Base-by-base conservation (phyloP, 2,888 invertebrate genomes). In the Papilio demoleus region DNA sequence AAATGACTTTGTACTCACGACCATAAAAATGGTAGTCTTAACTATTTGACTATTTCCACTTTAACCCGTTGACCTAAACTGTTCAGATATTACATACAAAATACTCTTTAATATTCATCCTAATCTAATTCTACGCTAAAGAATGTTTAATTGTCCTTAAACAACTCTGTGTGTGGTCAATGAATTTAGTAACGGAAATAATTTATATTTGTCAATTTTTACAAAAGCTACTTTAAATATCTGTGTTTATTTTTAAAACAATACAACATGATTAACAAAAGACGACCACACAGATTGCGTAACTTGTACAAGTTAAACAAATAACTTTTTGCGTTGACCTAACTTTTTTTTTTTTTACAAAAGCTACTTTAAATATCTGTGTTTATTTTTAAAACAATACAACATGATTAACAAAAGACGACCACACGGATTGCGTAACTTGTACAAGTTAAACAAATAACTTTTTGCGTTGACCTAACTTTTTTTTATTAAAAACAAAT, bases 281-380 rank as follows among this genome's bases (percentile, higher is more conserved):
- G 62, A 19, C 67, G 67, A 67, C 67, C 67, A 62, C 67, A 67
- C 62, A 67, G 56, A 42, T 67, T 62, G 61, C 42, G 59, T 36
- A 66, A 66, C 24, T 65, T 17, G 14, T 31, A 40, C 1, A 12
- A 12, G 17, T 27, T 27, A 56, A 31, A 12, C 31, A 40, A 50
- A n/a, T 38, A 36, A 1, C 5, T 66, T 59, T 66, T 38, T 60
- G 36, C 50, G 5, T 19, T n/a, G 40, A 19, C 40, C 17, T 22
- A 12, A 22, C 17, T 9, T n/a, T n/a, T n/a, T n/a, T n/a, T n/a
- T n/a, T 17, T 42, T 5, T n/a, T n/a, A n/a, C n/a, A 24, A 34
- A 19, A 22, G 38, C 14, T 61, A 27, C 47, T 62, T 53, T 34
- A 42, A 12, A 12, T 40, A 11, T 0, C 50, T 67, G 12, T 60